Evolutionary conservation across 2,113 vertebrate genomes (phyloP).

Genomic region (Daboia siamensis): DNA sequence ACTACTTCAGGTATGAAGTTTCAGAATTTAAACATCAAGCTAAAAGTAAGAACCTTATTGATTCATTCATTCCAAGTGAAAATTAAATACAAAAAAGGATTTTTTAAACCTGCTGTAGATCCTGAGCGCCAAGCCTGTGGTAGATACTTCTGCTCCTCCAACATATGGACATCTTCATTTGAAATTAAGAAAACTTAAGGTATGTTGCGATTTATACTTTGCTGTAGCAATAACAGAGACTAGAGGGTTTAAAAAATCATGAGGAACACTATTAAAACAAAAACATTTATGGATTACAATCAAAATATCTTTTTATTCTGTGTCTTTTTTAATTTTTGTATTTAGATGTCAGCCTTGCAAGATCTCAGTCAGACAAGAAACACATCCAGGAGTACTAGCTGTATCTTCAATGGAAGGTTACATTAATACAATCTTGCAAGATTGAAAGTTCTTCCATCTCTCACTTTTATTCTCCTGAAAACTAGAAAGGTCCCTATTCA

Average conservation of each 20-base stretch:
- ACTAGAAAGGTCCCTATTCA: background rate
- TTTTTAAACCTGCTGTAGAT: conserved; percentile 67
- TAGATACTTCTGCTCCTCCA: conserved; percentile 63
- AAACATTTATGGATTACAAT: background rate
- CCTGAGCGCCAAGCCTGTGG: conserved; percentile 64
- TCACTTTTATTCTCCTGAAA: background rate
- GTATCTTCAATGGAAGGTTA: background rate
- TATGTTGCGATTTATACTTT: conserved; percentile 21
- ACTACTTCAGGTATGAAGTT: background rate
- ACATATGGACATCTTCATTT: conserved; percentile 62
- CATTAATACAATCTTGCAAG: background rate
- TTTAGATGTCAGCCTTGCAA: background rate
- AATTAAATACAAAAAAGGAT: background rate
- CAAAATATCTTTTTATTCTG: background rate
- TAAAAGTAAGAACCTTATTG: background rate
- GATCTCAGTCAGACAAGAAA: background rate
- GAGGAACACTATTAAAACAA: background rate
- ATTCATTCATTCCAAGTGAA: background rate
- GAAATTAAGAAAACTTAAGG: conserved; percentile 74
- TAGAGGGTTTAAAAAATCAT: background rate
- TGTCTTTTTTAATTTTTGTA: background rate
- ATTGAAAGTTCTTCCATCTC: background rate
- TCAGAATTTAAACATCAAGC: background rate
- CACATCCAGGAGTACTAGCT: background rate
- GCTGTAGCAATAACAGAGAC: background rate